These are phyloP conservation scores for Spodoptera frugiperda DNA, from an alignment of 1,140 invertebrate species.

Conservation along the genomic window DNA sequence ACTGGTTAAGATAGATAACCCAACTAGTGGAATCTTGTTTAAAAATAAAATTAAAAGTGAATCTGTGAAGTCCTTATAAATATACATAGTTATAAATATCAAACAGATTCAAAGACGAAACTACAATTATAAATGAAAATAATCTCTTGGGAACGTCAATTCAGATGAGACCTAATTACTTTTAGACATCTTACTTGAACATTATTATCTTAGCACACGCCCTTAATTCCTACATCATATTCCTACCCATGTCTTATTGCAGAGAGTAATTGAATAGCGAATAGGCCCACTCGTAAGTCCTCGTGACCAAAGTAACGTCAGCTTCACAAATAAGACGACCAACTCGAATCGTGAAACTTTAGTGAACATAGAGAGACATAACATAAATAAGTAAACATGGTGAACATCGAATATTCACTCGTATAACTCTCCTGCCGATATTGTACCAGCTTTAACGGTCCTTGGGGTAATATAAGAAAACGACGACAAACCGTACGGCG, in stretches of 20 bases:
- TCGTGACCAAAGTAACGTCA: slow-evolving; percentile 50
- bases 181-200: slow-evolving; percentile 39
- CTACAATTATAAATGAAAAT: neutral
- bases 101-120: neutral
- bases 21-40: too few relatives aligned
- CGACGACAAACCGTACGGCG: neutral
- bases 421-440: slow-evolving; percentile 20
- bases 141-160: neutral
- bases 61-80: neutral
- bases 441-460: slow-evolving; percentile 28
- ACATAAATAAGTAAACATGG: slow-evolving; percentile 30
- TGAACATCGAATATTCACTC: slow-evolving; percentile 16
- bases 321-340: slow-evolving; percentile 32
- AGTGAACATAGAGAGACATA: slow-evolving; percentile 13
- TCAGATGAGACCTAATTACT: slow-evolving; percentile 9
- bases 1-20: too few relatives aligned
- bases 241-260: slow-evolving; percentile 47
- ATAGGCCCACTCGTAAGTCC: slow-evolving; percentile 47
- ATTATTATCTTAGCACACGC: slow-evolving; percentile 47
- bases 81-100: neutral
- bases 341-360: slow-evolving; percentile 37
- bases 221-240: slow-evolving; percentile 47
- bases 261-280: slow-evolving; percentile 53
- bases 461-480: slow-evolving; percentile 25
- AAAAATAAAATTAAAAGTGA: too few relatives aligned